Base-by-base conservation (phyloP, 2,113 vertebrate species). In the Brachypteracias leptosomus region DNA sequence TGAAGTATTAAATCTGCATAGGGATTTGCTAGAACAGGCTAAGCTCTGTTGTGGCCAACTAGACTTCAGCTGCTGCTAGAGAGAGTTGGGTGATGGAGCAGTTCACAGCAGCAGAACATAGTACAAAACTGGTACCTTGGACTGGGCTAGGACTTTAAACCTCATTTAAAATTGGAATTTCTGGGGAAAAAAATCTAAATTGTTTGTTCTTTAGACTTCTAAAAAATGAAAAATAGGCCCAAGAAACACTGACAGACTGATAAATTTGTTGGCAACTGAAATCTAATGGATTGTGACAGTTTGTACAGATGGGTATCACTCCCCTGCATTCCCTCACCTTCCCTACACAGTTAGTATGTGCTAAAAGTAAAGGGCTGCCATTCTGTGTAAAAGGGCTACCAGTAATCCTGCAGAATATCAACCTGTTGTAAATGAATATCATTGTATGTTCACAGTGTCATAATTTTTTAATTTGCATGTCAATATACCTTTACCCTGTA, bases 401-500 rank as follows among this genome's bases (percentile, higher is more conserved):
- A 80, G 54, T 40, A 87, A n/a, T 73, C 82, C 55, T 80, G 81
- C 40, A 76, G 68, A 20, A 26, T 59, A 24, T 61, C 42, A 63
- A 1, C 67, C 26, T 58, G 36, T 31, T 80, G 44, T 51, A 80
- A 74, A 44, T 66, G 46, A 82, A 36, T n/a, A 6, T 2, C 40
- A 26, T 73, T 35, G 19, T 74, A 8, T 61, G 14, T 44, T 92
- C 59, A 26, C 0, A 0, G 8, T 24, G 57, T 55, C 2, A 0
- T n/a, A 66, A 44, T 18, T 42, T 75, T 81, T 46, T 36, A 19
- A 52, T 83, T 77, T 68, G 13, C 58, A 63, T 85, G 57, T 62
- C 44, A 75, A 20, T 92, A 46, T 36, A 58, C 36, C 85, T 95
- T 63, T 49, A 59, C 58, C 7, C 46, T 73, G 51, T 46, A 47